Evolutionary conservation across 2,888 invertebrate genomes (phyloP), one percentile per base, ranked within the genome.

Genomic region (Brenthis daphne): DNA sequence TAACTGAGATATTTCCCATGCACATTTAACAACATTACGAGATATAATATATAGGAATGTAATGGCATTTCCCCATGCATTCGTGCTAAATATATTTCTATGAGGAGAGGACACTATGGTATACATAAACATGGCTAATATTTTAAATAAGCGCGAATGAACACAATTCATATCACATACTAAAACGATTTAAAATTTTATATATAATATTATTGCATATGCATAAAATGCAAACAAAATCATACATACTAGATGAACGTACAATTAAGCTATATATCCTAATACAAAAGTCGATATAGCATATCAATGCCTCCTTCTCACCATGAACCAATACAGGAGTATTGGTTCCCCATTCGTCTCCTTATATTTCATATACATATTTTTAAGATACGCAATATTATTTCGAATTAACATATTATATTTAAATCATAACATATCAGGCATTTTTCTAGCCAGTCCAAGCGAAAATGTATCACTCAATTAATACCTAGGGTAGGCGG

Each of bases 1-100:
- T 54, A 66, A 60, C 66, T 55, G 60, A 60, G 47, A 48, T 58
- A 65, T 16, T 54, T 50, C 24, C 29, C 66, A 55, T 66, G 66
- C 66, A 60, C 53, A 47, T 53, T 14, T 47, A 55, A 11, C n/a
- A 11, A 33, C 11, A 43, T 43, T 11, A 43, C 29, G 29, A 16
- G 56, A 33, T 24, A n/a, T 24, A 64, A 14, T 20, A 55, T 54
- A 48, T 56, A 65, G 16, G 13, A 33, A 50, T 57, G 47, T 5
- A 20, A 33, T 20, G 48, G 16, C 29, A 55, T 60, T 29, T 20
- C 47, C 47, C 47, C 66, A 66, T 66, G 66, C 66, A 55, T 33
- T 24, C 51, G 51, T 51, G 57, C 50, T 54, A 58, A 60, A 58
- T 24, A 50, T n/a, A 48, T 29, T 2, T 60, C n/a, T n/a, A 43